Percentiles rank a stretch among this genome's conserved stretches.
Conservation (phyloP, 2,888 invertebrate genomes). For the Polyommatus iphigenia region DNA sequence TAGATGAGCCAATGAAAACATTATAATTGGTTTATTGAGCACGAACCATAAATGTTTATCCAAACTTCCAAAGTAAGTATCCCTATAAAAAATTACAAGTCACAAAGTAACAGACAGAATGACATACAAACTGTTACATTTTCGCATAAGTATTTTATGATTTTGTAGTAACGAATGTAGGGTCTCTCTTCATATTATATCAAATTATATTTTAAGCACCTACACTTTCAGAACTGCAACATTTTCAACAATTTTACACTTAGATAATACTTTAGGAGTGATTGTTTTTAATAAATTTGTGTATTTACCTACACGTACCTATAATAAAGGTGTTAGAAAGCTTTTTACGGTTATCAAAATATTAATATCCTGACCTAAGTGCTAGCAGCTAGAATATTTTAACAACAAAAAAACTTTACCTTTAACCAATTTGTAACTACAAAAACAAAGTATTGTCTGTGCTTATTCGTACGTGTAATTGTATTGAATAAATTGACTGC, state of each 20-base stretch:
- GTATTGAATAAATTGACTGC: slow-evolving; percentile 6
- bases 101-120: not conserved
- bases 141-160: too few species aligned
- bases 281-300: not conserved
- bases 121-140: not conserved
- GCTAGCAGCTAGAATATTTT: not conserved
- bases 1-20: not conserved
- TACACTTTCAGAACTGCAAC: not conserved
- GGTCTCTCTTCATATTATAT: too few species aligned
- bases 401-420: not conserved
- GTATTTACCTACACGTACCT: too few species aligned
- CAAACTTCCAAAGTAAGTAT: too few species aligned
- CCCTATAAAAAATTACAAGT: not conserved
- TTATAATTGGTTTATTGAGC: not conserved
- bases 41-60: not conserved
- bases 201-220: not conserved
- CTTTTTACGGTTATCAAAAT: not conserved
- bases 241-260: not conserved
- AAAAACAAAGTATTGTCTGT: not conserved
- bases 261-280: too few species aligned
- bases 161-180: too few species aligned
- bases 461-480: slow-evolving; percentile 18
- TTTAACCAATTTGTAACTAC: not conserved
- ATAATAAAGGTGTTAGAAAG: not conserved
- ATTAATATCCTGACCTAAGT: too few species aligned